Evolutionary conservation across 2,797 vertebrate genomes (phyloP).

Genomic region (Spondyliosoma cantharus): DNA sequence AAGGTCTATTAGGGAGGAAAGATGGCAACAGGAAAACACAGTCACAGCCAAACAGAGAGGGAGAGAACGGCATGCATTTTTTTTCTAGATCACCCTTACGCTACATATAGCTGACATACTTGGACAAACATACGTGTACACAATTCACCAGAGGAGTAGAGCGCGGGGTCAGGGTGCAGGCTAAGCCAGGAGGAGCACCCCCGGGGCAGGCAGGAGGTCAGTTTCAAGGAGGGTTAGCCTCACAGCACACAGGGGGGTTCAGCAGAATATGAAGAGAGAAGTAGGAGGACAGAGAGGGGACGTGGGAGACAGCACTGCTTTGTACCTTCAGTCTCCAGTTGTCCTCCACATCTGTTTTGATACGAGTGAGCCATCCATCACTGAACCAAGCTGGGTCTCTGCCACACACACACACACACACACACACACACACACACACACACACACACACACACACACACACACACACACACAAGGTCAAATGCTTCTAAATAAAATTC

Average conservation of each 20-base stretch:
- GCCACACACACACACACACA: conserved; percentile 38
- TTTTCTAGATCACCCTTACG: neutral
- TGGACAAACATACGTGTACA: conserved; percentile 54
- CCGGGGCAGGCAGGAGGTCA: conserved; percentile 49
- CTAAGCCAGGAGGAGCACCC: conserved; percentile 37
- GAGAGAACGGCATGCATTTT: neutral
- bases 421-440: conserved; percentile 1
- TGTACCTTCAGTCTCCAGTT: conserved; percentile 97
- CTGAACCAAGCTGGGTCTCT: conserved; percentile 95
- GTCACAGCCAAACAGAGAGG: conserved; percentile 9
- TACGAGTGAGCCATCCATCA: conserved; percentile 91
- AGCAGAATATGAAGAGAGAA: conserved; percentile 9
- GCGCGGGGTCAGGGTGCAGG: conserved; percentile 34
- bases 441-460: neutral
- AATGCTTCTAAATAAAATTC: neutral
- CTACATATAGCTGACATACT: conserved; percentile 3
- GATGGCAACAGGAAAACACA: conserved; percentile 14
- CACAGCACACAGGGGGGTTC: conserved; percentile 32
- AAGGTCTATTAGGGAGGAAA: neutral
- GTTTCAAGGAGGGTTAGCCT: conserved; percentile 47
- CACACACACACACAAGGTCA: conserved; percentile 5
- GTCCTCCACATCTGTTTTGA: conserved; percentile 94
- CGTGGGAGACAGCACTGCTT: neutral
- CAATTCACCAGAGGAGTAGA: conserved; percentile 55
- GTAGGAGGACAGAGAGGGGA: conserved; percentile 7